Percentiles rank a stretch among this genome's conserved stretches.
Conservation (phyloP, 2,888 invertebrate species). For the Trimorus sp. region DNA sequence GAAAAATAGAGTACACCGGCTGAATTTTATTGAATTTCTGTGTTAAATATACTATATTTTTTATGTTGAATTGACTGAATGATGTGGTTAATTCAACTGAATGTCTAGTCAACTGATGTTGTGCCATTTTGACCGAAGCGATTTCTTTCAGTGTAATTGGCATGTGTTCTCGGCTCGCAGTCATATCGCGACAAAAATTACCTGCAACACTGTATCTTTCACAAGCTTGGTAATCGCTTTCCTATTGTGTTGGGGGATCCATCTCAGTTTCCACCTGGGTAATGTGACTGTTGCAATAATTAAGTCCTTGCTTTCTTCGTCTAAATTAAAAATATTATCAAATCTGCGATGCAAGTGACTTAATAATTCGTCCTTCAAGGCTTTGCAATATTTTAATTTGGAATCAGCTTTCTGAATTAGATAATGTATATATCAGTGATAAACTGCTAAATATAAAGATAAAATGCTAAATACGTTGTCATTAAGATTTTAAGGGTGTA, state of each 20-base stretch:
- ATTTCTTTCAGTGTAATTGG: too few species aligned
- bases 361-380: neutral
- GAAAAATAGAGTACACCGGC: neutral
- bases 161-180: too few species aligned
- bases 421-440: neutral
- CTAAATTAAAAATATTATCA: neutral
- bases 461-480: too few species aligned
- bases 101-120: too few species aligned
- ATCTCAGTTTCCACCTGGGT: conserved; percentile 11
- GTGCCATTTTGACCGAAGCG: too few species aligned
- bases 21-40: too few species aligned
- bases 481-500: too few species aligned
- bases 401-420: neutral
- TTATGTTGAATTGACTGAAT: too few species aligned
- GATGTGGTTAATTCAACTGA: too few species aligned
- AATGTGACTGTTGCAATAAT: neutral
- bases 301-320: neutral
- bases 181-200: too few species aligned
- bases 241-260: neutral
- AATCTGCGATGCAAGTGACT: neutral
- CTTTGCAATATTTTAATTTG: conserved; percentile 1
- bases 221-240: conserved; percentile 2
- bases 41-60: too few species aligned
- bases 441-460: too few species aligned
- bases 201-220: neutral